Percentiles rank a stretch among this genome's conserved stretches.
phyloP scores from a whole-genome alignment of 2,888 invertebrate species.

The Drosophila recens region DNA sequence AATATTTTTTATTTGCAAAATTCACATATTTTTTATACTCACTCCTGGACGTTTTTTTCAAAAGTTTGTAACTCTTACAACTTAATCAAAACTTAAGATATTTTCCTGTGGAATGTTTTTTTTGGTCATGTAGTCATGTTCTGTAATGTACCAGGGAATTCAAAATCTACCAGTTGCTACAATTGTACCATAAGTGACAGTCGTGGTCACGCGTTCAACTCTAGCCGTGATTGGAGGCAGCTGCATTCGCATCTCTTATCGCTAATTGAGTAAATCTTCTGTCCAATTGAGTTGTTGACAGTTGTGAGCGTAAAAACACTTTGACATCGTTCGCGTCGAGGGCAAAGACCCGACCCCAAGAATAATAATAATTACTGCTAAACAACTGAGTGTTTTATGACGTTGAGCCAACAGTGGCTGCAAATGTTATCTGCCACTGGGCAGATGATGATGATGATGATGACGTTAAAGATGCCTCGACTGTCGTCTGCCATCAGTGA shows the following conservation, averaged over 20 bases:
- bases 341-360: constrained; percentile 59
- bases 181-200: background rate
- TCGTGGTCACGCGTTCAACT: constrained; percentile 21
- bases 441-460: constrained; percentile 7
- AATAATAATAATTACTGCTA: constrained; percentile 40
- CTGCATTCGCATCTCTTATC: constrained; percentile 27
- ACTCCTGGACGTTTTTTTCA: background rate
- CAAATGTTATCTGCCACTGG: constrained; percentile 35
- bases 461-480: constrained; percentile 25
- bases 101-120: background rate
- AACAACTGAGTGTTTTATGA: constrained; percentile 38
- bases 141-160: background rate
- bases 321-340: constrained; percentile 53
- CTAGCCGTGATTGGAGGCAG: constrained; percentile 3
- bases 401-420: constrained; percentile 26
- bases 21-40: too few species aligned
- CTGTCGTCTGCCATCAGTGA: constrained; percentile 21
- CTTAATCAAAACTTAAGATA: background rate
- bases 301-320: constrained; percentile 38
- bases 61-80: background rate
- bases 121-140: too few species aligned
- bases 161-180: background rate
- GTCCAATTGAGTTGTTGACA: constrained; percentile 66
- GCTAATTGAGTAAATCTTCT: constrained; percentile 46
- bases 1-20: too few species aligned